Evolutionary conservation across 2,113 vertebrate species (phyloP).

Genomic region (Fukomys damarensis): DNA sequence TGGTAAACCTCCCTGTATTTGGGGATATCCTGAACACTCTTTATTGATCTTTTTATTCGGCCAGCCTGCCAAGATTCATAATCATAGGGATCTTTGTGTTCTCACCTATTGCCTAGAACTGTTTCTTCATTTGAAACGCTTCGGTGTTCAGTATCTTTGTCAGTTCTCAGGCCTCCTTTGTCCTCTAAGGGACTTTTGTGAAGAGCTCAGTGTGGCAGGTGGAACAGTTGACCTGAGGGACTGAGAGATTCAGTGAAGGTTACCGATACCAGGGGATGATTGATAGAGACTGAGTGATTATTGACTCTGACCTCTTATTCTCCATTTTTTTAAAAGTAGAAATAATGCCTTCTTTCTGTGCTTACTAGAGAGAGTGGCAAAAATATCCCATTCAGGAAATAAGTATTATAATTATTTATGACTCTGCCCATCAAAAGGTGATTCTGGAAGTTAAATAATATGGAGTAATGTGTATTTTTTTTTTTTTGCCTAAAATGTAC

Average conservation of each 20-base stretch:
- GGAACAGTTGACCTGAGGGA: background rate
- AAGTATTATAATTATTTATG: background rate
- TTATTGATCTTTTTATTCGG: background rate
- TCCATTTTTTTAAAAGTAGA: background rate
- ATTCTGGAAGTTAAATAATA: background rate
- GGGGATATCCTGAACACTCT: background rate
- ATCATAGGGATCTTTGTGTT: background rate
- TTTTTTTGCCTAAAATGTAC: background rate
- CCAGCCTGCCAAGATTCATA: background rate
- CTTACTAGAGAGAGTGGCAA: background rate
- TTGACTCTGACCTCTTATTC: background rate
- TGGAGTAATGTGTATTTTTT: background rate
- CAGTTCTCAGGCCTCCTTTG: background rate
- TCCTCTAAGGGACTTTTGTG: background rate
- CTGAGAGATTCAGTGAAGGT: background rate
- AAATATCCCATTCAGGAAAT: background rate
- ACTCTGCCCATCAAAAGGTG: background rate
- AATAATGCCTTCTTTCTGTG: background rate
- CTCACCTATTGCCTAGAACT: background rate
- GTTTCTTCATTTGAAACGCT: background rate
- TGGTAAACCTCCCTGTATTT: background rate
- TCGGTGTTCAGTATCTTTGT: background rate
- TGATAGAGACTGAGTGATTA: too few species aligned
- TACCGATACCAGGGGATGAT: background rate
- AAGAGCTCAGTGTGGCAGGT: background rate